A percentile compares a stretch with the other conserved stretches of the same genome.
phyloP scores from a whole-genome alignment of 2,888 invertebrate species.

The Hofmannophila pseudospretella region DNA sequence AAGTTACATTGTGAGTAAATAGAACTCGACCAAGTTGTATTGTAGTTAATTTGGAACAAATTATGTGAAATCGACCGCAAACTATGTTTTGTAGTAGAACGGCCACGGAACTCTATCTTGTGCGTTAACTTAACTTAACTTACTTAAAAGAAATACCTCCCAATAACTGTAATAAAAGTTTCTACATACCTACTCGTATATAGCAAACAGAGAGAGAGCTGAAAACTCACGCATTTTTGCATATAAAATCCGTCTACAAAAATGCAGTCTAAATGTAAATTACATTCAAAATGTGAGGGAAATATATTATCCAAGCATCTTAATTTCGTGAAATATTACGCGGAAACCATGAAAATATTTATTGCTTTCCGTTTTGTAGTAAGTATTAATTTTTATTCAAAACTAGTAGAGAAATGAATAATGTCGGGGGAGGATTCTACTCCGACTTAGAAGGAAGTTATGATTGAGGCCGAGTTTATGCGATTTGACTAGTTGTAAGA shows the following conservation, averaged over 20 bases:
- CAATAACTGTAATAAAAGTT: too few relatives aligned
- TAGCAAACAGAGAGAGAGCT: too few relatives aligned
- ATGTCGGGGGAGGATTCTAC: conserved; percentile 26
- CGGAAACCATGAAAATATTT: conserved; percentile 49
- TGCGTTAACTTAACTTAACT: too few relatives aligned
- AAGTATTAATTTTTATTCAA: conserved; percentile 45
- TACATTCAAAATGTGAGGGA: conserved; percentile 27
- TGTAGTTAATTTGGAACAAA: too few relatives aligned
- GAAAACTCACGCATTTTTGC: conserved; percentile 1
- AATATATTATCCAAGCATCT: conserved; percentile 28
- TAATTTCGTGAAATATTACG: conserved; percentile 35
- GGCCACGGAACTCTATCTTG: too few relatives aligned
- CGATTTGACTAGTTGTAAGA: conserved; percentile 39
- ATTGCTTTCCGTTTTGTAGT: conserved; percentile 42
- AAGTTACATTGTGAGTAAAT: too few relatives aligned
- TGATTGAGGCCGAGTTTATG: conserved; percentile 49
- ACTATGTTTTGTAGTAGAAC: too few relatives aligned
- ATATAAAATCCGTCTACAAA: not conserved
- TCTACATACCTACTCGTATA: too few relatives aligned
- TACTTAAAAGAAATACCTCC: too few relatives aligned
- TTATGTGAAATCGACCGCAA: too few relatives aligned
- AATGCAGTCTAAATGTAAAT: conserved; percentile 19
- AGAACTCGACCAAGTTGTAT: too few relatives aligned
- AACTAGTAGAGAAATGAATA: conserved; percentile 35
- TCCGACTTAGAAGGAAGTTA: conserved; percentile 36